Base-by-base conservation (phyloP, 1,140 invertebrate species). In the Macrobrachium rosenbergii region DNA sequence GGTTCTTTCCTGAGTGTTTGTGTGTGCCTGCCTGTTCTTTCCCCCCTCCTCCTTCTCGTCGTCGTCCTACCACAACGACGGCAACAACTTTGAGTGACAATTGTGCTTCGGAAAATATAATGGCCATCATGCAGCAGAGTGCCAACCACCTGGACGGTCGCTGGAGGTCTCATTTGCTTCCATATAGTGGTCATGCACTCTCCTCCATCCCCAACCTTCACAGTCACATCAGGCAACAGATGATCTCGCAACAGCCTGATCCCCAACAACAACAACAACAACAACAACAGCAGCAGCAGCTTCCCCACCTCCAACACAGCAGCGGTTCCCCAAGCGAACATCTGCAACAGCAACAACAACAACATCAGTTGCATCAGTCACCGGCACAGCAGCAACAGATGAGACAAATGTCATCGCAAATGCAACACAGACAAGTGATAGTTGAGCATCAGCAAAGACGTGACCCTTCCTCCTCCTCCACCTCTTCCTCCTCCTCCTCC, bases 71-170 rank as follows among this genome's bases (percentile, higher is more conserved):
- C 28, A 37, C 28, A 72, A 3, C 67, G 19, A 14, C 6, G 21
- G 6, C 23, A n/a, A 72, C 6, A n/a, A 45, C 28, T 45, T 23
- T 19, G n/a, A 52, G 43, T 45, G 16, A 8, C 23, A 77, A n/a
- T n/a, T n/a, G n/a, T 21, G 45, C n/a, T 52, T 58, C 19, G 43
- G 52, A 43, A 19, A 58, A n/a, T 77, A 77, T 77, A 77, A 77
- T 77, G 75, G 75, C 59, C 59, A 77, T 77, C 43, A 77, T 77
- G 75, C 75, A 77, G 75, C 75, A 77, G 19, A 21, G 75, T 77
- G 59, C 75, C 12, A 77, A 58, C 59, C 75, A 77, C 59, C 23
- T 77, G 23, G 75, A 77, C 37, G 37, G 75, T 77, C 75, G 75
- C 45, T 77, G 75, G 75, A 77, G 75, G 45, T 58, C 75, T 58